phyloP scores from a whole-genome alignment of 2,888 invertebrate species.

The Nomada ruficornis region DNA sequence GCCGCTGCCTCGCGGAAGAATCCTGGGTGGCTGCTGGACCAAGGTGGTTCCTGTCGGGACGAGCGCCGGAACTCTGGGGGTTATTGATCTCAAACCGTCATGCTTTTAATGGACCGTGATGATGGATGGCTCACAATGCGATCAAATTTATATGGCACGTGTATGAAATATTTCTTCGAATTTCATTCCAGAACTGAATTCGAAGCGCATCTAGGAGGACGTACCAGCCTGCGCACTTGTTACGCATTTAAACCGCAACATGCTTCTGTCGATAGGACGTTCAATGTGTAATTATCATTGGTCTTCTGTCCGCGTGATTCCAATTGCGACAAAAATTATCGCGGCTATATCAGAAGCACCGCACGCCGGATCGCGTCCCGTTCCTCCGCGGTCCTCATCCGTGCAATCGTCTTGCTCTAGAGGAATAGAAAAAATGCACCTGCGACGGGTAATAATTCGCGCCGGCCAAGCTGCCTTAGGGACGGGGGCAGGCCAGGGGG shows the following conservation, averaged over 20 bases:
- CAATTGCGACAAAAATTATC: too few relatives aligned
- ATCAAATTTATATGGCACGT: not conserved
- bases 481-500: slow-evolving; percentile 35
- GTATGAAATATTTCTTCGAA: too few relatives aligned
- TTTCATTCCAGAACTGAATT: too few relatives aligned
- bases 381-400: slow-evolving; percentile 36
- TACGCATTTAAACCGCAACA: too few relatives aligned
- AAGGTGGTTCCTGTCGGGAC: not conserved
- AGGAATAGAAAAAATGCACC: slow-evolving; percentile 79
- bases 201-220: too few relatives aligned
- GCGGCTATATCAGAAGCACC: too few relatives aligned
- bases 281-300: too few relatives aligned
- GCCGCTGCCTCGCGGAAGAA: not conserved
- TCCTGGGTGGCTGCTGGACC: not conserved
- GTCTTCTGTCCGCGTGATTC: too few relatives aligned
- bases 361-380: slow-evolving; percentile 16
- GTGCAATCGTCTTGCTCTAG: slow-evolving; percentile 25
- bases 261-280: too few relatives aligned
- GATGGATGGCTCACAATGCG: too few relatives aligned
- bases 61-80: too few relatives aligned
- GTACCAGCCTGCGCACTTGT: too few relatives aligned
- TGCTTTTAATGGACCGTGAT: not conserved
- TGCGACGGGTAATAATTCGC: slow-evolving; percentile 81
- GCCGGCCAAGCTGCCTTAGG: slow-evolving; percentile 73
- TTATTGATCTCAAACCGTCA: not conserved